Conservation (phyloP, 2,113 vertebrate genomes). For the Sminthopsis crassicaudata region DNA sequence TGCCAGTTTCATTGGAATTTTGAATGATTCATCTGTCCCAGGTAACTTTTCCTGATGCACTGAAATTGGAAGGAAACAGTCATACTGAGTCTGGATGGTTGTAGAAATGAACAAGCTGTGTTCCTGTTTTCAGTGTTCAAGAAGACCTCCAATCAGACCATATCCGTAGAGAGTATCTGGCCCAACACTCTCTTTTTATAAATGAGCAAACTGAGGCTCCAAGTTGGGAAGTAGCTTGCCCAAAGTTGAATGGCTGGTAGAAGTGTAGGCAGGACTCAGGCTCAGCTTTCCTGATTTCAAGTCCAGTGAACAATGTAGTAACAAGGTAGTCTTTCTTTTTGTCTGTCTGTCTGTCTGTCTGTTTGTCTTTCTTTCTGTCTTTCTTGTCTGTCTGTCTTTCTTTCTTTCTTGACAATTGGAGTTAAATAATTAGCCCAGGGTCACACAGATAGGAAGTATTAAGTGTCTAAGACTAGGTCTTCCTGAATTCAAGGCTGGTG, state of each 20-base stretch:
- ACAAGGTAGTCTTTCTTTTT: no score
- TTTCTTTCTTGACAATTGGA: no score
- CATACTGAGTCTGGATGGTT: neutral
- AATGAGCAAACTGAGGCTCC: neutral
- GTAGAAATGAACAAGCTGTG: conserved; percentile 20
- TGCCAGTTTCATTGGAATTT: conserved; percentile 43
- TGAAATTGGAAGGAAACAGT: neutral
- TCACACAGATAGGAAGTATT: no score
- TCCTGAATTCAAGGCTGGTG: no score
- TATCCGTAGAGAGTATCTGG: neutral
- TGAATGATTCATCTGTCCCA: conserved; percentile 17
- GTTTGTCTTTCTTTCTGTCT: no score
- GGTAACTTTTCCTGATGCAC: neutral
- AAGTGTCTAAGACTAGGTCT: no score
- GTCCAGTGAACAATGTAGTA: neutral
- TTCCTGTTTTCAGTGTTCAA: conserved; percentile 40
- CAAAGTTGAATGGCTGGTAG: neutral
- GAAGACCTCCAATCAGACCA: neutral
- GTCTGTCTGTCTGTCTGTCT: no score
- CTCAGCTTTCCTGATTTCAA: neutral
- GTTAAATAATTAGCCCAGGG: no score
- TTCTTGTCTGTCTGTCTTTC: no score
- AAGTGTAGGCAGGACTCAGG: neutral
- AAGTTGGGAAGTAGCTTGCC: neutral
- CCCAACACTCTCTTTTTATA: neutral